Base-by-base conservation (phyloP, 2,888 invertebrate genomes). In the Trisateles emortualis region DNA sequence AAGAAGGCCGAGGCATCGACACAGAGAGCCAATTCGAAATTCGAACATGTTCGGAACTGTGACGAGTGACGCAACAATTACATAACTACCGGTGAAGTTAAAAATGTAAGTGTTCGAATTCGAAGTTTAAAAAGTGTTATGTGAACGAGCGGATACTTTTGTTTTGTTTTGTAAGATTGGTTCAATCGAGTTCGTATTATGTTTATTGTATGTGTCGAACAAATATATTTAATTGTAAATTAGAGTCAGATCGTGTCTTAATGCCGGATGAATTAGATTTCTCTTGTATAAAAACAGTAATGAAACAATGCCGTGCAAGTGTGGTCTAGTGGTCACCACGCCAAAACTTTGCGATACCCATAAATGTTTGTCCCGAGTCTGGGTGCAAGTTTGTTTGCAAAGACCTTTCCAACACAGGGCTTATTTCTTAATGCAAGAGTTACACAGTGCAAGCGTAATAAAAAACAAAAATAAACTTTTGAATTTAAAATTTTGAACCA, bases 1-100 rank as follows among this genome's bases (percentile, higher is more conserved):
- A 71, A 68, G 57, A 59, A 72, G 75, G 70, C 60, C 74, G 57
- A 51, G 55, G 32, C 61, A 41, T 58, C 66, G 68, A 59, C 60
- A 64, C 63, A 74, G 54, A 71, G 59, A 66, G 58, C 67, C 61
- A 52, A 57, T 66, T n/a, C n/a, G n/a, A n/a, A n/a, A n/a, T 68
- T 56, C 56, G 51, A 64, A 66, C 62, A 52, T 42, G 59, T 54
- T 68, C 59, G 54, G 57, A 68, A 71, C 59, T 68, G 50, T 71
- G 54, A 63, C 67, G 52, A 46, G 56, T 71, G 54, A 63, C 51
- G 57, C 50, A 70, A 70, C 24, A 16, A 43, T 70, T 69, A 54
- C 29, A 17, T 54, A 61, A 69, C 33, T 42, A 48, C 50, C 58
- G 53, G 64, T 72, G 64, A 61, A 64, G 52, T 55, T 73, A 30